A percentile compares a stretch with the other conserved stretches of the same genome.
These are phyloP conservation scores for Alloplasta piceator DNA, from an alignment of 2,888 invertebrate species.

Conservation along the genomic window DNA sequence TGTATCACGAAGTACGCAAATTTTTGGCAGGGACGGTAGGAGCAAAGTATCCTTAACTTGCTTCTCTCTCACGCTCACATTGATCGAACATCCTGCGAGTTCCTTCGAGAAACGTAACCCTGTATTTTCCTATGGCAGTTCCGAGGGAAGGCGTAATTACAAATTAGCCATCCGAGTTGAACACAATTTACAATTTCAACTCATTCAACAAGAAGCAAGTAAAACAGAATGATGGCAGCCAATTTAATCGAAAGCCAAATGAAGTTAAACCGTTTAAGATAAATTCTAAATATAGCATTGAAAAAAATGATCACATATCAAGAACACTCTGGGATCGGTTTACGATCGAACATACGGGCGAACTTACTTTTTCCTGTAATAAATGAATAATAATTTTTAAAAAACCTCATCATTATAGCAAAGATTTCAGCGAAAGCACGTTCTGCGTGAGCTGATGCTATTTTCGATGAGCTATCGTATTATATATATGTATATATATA, in stretches of 20 bases:
- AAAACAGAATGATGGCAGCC: too few species aligned
- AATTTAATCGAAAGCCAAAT: background rate
- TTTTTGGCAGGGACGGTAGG: too few species aligned
- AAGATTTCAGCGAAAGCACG: slow-evolving; percentile 14
- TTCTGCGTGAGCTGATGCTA: background rate
- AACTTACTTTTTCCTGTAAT: background rate
- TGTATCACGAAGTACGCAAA: too few species aligned
- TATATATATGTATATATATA: slow-evolving; percentile 20
- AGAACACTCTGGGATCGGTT: slow-evolving; percentile 8
- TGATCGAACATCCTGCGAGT: too few species aligned
- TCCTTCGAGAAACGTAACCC: too few species aligned
- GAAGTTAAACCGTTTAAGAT: background rate
- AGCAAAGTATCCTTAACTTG: slow-evolving; percentile 10
- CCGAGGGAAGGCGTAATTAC: too few species aligned
- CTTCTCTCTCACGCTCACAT: too few species aligned
- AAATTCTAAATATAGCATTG: background rate
- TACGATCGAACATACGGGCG: slow-evolving; percentile 1
- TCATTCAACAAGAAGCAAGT: too few species aligned
- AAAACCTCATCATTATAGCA: slow-evolving; percentile 20
- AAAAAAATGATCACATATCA: background rate
- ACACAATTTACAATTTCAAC: background rate
- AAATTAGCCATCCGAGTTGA: background rate
- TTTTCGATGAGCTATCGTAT: slow-evolving; percentile 13
- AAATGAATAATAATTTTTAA: too few species aligned
- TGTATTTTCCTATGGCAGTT: too few species aligned